Evolutionary conservation across 2,113 vertebrate genomes (phyloP).

Genomic region (Clarias batrachus): DNA sequence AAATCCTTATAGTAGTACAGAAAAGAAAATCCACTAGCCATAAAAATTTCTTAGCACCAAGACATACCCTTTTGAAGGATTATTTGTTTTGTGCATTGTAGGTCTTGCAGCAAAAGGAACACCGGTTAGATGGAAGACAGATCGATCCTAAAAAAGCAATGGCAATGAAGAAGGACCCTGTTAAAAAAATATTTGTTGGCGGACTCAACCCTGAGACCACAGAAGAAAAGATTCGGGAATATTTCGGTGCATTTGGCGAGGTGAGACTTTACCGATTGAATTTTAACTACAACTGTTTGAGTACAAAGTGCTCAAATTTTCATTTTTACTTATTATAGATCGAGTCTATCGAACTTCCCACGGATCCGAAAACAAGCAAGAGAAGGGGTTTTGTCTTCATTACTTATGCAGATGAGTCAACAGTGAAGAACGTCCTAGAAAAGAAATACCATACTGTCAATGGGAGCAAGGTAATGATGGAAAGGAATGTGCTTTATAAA

Average conservation of each 20-base stretch:
- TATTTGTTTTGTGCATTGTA: constrained; percentile 50
- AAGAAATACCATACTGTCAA: constrained; percentile 96
- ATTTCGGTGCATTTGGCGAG: constrained; percentile 95
- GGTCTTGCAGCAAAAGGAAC: constrained; percentile 97
- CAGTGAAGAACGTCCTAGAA: constrained; percentile 93
- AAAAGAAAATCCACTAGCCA: not conserved
- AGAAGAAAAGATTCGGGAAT: constrained; percentile 94
- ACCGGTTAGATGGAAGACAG: constrained; percentile 91
- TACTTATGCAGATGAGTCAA: constrained; percentile 94
- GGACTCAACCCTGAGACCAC: constrained; percentile 95
- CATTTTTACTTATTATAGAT: constrained; percentile 72
- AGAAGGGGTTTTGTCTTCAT: constrained; percentile 97
- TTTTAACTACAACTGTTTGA: not conserved
- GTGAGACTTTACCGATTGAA: constrained; percentile 59
- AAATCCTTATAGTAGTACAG: too few relatives aligned
- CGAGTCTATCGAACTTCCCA: constrained; percentile 94
- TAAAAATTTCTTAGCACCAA: not conserved
- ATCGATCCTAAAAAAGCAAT: constrained; percentile 98
- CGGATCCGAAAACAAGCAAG: constrained; percentile 97
- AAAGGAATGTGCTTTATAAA: not conserved
- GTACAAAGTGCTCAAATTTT: too few relatives aligned
- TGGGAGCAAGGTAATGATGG: constrained; percentile 88
- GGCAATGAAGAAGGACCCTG: constrained; percentile 98
- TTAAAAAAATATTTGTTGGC: constrained; percentile 98
- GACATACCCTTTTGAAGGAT: not conserved